Conservation (phyloP, 2,113 vertebrate species). For the Gallinago media region DNA sequence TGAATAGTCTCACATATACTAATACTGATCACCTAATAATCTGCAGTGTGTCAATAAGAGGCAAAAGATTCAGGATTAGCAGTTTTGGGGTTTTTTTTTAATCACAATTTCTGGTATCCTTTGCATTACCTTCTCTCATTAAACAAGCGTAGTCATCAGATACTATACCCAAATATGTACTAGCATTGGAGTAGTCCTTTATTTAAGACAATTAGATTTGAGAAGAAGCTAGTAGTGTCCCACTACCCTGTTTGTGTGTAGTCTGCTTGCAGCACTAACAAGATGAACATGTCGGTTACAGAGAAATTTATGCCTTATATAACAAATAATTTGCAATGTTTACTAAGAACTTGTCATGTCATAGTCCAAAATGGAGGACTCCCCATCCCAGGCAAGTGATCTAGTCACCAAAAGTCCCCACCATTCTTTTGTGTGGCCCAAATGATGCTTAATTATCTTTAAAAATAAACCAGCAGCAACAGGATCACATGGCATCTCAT, state of each 20-base stretch:
- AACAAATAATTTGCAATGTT: background rate
- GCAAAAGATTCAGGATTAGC: background rate
- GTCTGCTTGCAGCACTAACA: background rate
- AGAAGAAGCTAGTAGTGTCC: background rate
- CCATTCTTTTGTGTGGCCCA: background rate
- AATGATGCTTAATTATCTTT: background rate
- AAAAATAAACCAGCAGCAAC: background rate
- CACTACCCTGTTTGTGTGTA: background rate
- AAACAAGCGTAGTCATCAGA: background rate
- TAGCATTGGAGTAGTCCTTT: background rate
- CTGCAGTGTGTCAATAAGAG: background rate
- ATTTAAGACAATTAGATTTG: background rate
- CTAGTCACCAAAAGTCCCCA: background rate
- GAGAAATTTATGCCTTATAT: background rate
- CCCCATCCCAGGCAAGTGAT: background rate
- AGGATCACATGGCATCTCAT: background rate
- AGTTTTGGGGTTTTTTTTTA: rapidly evolving
- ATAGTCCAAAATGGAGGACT: background rate
- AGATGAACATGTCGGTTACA: background rate
- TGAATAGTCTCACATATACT: background rate
- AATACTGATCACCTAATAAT: background rate
- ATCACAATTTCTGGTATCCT: background rate
- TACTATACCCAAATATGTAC: background rate
- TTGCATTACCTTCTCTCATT: background rate
- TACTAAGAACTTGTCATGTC: background rate